Base-by-base conservation (phyloP, 1,140 invertebrate genomes). In the Aleiodes sp. region DNA sequence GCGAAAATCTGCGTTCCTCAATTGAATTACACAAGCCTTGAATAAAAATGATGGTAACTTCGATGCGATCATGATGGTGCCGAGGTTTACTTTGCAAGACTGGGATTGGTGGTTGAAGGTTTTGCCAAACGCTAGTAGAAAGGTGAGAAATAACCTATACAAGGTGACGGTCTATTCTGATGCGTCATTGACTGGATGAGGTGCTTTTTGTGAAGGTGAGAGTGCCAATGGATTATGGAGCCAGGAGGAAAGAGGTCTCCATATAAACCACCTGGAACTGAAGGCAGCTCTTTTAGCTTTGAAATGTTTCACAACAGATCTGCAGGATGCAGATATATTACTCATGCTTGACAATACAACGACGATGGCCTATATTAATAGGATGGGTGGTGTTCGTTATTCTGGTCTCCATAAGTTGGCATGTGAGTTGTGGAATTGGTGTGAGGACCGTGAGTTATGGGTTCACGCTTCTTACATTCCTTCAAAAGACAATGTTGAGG, bases 241-340 rank as follows among this genome's bases (percentile, higher is more conserved):
- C 69, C 52, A 10, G 21, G 2, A 31, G 2, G 21, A 78, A 76
- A 70, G n/a, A 28, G 6, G 39, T 10, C 21, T 64, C 4, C 68
- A 83, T 68, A 84, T 83, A 26, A 82, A 83, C 73, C 79, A 76
- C 37, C 73, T 83, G 41, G 79, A 82, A 68, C 35, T 80, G 0
- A 21, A 76, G 16, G 76, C 82, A 0, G 70, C 68, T n/a, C 79
- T 78, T 70, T 37, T 79, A n/a, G 76, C 70, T 0, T 24, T 82
- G 12, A 80, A 84, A 73, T 70, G 35, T 21, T 83, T 83, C 72
- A 78, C 76, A 28, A 71, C 16, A 0, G 52, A 80, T 43, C 4
- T 43, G 16, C 19, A 1, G 12, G 70, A 78, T 60, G 78, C 77
- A 65, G 31, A 75, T 6, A 80, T 83, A 46, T 68, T 84, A 60